Evolutionary conservation across 2,113 vertebrate species (phyloP).

Genomic region (Anseranas semipalmata): DNA sequence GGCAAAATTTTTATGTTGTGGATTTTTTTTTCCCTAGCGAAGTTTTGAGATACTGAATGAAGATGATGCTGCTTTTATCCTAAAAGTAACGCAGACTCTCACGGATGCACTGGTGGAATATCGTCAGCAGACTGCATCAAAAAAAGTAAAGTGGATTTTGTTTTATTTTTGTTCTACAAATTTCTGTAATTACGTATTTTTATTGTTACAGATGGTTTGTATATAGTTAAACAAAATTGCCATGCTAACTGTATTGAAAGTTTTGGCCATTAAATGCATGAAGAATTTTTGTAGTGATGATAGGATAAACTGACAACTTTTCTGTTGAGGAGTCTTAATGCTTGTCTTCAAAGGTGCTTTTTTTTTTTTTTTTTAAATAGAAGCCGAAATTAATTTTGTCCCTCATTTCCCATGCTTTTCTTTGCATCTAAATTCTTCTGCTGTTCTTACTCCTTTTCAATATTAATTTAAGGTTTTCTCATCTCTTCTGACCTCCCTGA

Average conservation of each 20-base stretch:
- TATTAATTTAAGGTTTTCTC: neutral
- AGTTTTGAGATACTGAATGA: slow-evolving; percentile 66
- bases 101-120: slow-evolving; percentile 59
- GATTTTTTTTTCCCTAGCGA: neutral
- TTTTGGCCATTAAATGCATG: neutral
- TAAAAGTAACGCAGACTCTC: slow-evolving; percentile 64
- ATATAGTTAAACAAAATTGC: neutral
- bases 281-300: neutral
- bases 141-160: slow-evolving; percentile 12
- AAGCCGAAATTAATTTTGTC: neutral
- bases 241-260: neutral
- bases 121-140: slow-evolving; percentile 21
- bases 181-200: neutral
- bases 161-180: neutral
- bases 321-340: neutral
- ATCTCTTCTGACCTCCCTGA: neutral
- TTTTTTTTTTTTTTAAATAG: neutral
- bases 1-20: neutral
- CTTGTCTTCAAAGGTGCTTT: neutral
- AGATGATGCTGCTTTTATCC: slow-evolving; percentile 68
- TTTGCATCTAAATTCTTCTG: neutral
- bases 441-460: neutral
- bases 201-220: neutral
- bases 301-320: neutral
- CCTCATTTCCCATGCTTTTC: neutral